Evolutionary conservation across 2,113 vertebrate species (phyloP).

Genomic region (Lepisosteus oculatus): DNA sequence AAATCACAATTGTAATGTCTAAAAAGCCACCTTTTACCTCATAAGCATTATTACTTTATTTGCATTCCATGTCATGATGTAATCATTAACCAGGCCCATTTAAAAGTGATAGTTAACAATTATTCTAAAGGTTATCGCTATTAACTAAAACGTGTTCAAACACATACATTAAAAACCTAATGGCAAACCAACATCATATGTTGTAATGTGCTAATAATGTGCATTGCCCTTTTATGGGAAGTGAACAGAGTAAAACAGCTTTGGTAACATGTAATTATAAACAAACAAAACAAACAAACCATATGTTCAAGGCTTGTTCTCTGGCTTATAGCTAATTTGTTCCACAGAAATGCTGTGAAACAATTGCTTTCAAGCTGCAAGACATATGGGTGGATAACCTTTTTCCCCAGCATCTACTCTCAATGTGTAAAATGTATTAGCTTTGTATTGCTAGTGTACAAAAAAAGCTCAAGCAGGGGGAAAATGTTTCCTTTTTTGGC

Average conservation of each 20-base stretch:
- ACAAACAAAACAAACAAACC: slow-evolving; percentile 24
- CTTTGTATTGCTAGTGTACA: neutral
- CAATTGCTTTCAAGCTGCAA: slow-evolving; percentile 21
- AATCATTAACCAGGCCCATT: slow-evolving; percentile 1
- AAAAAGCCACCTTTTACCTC: too few species aligned
- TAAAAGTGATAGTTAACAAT: neutral
- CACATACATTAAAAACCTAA: neutral
- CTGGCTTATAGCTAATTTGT: slow-evolving; percentile 26
- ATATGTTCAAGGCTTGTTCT: slow-evolving; percentile 27
- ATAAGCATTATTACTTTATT: too few species aligned
- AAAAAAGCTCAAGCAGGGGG: slow-evolving; percentile 10
- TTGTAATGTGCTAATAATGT: neutral
- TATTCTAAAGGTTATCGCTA: too few species aligned
- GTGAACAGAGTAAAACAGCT: slow-evolving; percentile 17
- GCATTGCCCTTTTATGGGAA: slow-evolving; percentile 18
- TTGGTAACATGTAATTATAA: slow-evolving; percentile 31
- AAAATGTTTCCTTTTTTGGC: slow-evolving; percentile 31
- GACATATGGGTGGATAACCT: slow-evolving; percentile 1
- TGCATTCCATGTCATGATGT: neutral
- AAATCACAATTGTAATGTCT: too few species aligned
- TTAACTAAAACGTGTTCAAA: too few species aligned
- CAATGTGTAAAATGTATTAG: neutral
- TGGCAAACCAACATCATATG: slow-evolving; percentile 3
- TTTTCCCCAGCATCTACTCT: neutral
- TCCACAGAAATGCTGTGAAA: slow-evolving; percentile 22